These are phyloP conservation scores for Tetranychus piercei DNA, from an alignment of 2,888 invertebrate genomes.

Conservation along the genomic window DNA sequence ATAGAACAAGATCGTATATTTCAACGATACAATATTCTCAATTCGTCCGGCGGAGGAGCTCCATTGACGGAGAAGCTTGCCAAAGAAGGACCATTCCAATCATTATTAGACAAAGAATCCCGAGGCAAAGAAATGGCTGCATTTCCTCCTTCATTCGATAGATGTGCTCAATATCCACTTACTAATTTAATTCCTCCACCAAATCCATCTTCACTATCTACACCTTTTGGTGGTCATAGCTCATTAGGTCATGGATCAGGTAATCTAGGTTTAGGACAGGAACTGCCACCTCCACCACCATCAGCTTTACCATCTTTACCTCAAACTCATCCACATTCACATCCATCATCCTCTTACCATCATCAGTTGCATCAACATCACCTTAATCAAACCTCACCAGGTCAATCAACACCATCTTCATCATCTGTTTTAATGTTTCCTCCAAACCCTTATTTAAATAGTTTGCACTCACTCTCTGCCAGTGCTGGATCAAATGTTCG, in stretches of 20 bases:
- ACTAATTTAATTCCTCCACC: background rate
- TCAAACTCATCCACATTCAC: background rate
- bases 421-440: conserved; percentile 8
- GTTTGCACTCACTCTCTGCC: conserved; percentile 15
- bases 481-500: conserved; percentile 15
- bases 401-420: background rate
- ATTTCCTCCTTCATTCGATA: background rate
- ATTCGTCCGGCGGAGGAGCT: conserved; percentile 20
- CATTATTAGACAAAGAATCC: background rate
- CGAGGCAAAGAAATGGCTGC: background rate
- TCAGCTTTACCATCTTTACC: background rate
- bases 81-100: conserved; percentile 16
- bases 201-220: background rate
- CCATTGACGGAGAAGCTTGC: conserved; percentile 18
- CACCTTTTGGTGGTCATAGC: background rate
- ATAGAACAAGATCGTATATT: conserved; percentile 17
- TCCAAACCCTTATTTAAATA: conserved; percentile 16
- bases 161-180: too few species aligned
- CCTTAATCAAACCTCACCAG: background rate
- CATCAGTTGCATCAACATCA: background rate
- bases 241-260: background rate
- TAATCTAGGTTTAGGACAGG: background rate
- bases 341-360: background rate
- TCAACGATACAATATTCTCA: conserved; percentile 18
- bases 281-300: background rate